Evolutionary conservation across 1,140 invertebrate species (phyloP).

Genomic region (Drosophila neocordata): DNA sequence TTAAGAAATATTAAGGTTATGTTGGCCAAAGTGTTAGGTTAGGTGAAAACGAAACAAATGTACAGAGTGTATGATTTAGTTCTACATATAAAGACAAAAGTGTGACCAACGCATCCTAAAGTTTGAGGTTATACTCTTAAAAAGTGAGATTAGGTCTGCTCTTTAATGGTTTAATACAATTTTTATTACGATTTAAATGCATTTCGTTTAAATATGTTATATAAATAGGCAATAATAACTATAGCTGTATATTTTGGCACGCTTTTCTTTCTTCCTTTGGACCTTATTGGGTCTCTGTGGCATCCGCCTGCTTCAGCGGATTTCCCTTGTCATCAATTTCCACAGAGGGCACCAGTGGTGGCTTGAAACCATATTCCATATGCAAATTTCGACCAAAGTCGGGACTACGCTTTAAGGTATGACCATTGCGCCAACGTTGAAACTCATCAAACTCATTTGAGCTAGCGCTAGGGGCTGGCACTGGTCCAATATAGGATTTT

Average conservation of each 20-base stretch:
- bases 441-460: conserved; percentile 76
- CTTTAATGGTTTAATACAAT: conserved; percentile 17
- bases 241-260: conserved; percentile 76
- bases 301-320: conserved; percentile 83
- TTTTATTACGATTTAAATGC: conserved; percentile 59
- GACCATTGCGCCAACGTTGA: conserved; percentile 83
- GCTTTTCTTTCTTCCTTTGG: conserved; percentile 34
- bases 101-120: background rate
- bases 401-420: conserved; percentile 81
- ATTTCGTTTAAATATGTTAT: conserved; percentile 49
- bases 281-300: conserved; percentile 16
- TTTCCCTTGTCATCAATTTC: conserved; percentile 89
- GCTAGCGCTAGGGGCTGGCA: conserved; percentile 68
- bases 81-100: too few species aligned
- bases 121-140: background rate
- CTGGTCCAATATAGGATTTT: conserved; percentile 60
- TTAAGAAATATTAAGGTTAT: conserved; percentile 1
- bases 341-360: conserved; percentile 90
- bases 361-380: conserved; percentile 92
- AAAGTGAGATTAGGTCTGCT: background rate
- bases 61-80: too few species aligned
- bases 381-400: conserved; percentile 86
- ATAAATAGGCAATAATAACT: conserved; percentile 68
- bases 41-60: background rate
- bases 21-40: background rate